A percentile compares a stretch with the other conserved stretches of the same genome.
Conservation (phyloP, 2,888 invertebrate genomes). For the Linnaemya tessellans region DNA sequence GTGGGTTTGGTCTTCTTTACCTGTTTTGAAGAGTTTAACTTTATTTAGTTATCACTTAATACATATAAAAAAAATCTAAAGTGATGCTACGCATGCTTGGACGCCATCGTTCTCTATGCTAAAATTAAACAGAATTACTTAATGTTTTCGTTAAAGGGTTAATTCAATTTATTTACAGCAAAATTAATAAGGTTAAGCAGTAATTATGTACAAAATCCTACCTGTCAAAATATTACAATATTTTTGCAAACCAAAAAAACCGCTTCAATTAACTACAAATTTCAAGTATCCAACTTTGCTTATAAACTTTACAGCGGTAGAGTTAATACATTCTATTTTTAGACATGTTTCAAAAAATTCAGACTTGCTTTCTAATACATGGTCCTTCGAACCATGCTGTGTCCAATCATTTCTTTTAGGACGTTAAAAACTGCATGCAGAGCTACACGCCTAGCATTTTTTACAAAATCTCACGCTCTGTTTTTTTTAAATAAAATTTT, state of each 20-base stretch:
- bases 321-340: too few relatives aligned
- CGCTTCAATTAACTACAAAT: too few relatives aligned
- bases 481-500: background rate
- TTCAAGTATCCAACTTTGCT: too few relatives aligned
- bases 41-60: slow-evolving; percentile 8
- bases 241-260: background rate
- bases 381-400: background rate
- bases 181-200: slow-evolving; percentile 22
- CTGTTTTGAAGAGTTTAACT: background rate
- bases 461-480: background rate
- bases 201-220: background rate
- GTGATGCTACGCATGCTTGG: slow-evolving; percentile 57
- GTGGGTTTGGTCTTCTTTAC: slow-evolving; percentile 37
- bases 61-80: slow-evolving; percentile 37
- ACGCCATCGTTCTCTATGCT: slow-evolving; percentile 50
- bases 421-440: background rate
- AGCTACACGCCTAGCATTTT: background rate
- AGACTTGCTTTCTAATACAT: background rate
- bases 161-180: slow-evolving; percentile 24
- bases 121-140: slow-evolving; percentile 4
- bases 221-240: background rate
- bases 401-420: too few relatives aligned
- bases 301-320: too few relatives aligned
- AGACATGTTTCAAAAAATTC: too few relatives aligned
- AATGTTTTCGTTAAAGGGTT: slow-evolving; percentile 33